phyloP scores from a whole-genome alignment of 1,140 invertebrate genomes.

The Penaeus indicus region DNA sequence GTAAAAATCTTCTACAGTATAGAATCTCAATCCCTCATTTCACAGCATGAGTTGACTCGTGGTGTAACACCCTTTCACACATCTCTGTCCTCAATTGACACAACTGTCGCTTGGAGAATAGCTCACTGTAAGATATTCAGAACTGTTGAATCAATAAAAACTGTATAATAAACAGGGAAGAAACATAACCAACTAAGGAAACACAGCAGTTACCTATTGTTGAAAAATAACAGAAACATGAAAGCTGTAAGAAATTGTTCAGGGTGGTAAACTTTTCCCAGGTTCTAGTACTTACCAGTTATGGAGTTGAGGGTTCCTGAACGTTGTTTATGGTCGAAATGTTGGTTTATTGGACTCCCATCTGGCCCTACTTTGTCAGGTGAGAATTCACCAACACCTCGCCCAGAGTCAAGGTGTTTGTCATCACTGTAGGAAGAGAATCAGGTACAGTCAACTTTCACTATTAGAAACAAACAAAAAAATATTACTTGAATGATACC shows the following conservation, averaged over 20 bases:
- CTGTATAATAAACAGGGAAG: too few species aligned
- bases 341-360: slow-evolving; percentile 86
- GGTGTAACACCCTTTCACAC: too few species aligned
- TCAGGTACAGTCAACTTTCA: background rate
- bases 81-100: too few species aligned
- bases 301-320: slow-evolving; percentile 73
- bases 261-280: background rate
- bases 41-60: too few species aligned
- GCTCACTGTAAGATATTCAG: too few species aligned
- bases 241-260: slow-evolving; percentile 5
- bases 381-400: slow-evolving; percentile 79
- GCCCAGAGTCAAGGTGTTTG: slow-evolving; percentile 56
- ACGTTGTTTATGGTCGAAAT: slow-evolving; percentile 77
- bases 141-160: too few species aligned
- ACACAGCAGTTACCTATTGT: too few species aligned
- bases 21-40: too few species aligned
- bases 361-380: slow-evolving; percentile 90
- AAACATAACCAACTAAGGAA: too few species aligned
- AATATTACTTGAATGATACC: background rate
- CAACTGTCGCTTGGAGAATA: too few species aligned
- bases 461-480: too few species aligned
- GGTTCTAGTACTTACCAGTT: slow-evolving; percentile 68
- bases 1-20: too few species aligned
- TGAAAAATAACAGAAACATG: background rate
- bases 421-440: slow-evolving; percentile 39